Evolutionary conservation across 2,113 vertebrate species (phyloP), one percentile per base, ranked within the genome.

Genomic region (Thamnophis sirtalis): DNA sequence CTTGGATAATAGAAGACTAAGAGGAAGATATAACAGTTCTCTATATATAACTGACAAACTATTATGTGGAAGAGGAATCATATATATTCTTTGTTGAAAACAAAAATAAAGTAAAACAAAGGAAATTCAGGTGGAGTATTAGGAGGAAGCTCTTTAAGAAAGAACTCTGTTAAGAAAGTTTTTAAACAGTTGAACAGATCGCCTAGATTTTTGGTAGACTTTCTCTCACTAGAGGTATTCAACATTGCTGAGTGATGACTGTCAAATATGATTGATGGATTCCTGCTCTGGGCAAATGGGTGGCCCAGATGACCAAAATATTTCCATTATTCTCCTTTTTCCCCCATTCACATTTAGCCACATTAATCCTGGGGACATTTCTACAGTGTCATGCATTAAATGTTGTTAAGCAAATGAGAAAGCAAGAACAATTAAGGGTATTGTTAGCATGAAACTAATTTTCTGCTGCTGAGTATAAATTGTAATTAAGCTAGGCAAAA

Each of bases 401-500:
- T 58, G 54, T 88, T 26, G 38, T 80, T 87, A 21, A 88, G 38
- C 26, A 63, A 63, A 87, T 51, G 43, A 84, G 87, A 88, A 92
- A 84, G 87, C 86, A 38, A 56, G 38, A 88, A 58, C 51, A 84
- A 50, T 85, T 53, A 85, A 89, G 48, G 60, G 38, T 51, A 92
- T 85, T 84, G n/a, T 89, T 85, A 58, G 54, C 33, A 33, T 60
- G 68, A 92, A 92, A 92, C 84, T 58, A 55, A 89, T 92, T 89
- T 89, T 92, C 87, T 85, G 38, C 87, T 84, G 88, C 53, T 11
- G 87, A 92, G 63, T 84, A 89, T 92, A 92, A 89, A 60, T 89
- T 89, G 53, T 50, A 92, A 92, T 89, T 89, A 92, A 89, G 87
- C 87, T 84, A 89, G 89, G 54, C 51, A 54, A 88, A 91, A 88